Conservation (phyloP, 2,797 vertebrate species). For the Lutra lutra region DNA sequence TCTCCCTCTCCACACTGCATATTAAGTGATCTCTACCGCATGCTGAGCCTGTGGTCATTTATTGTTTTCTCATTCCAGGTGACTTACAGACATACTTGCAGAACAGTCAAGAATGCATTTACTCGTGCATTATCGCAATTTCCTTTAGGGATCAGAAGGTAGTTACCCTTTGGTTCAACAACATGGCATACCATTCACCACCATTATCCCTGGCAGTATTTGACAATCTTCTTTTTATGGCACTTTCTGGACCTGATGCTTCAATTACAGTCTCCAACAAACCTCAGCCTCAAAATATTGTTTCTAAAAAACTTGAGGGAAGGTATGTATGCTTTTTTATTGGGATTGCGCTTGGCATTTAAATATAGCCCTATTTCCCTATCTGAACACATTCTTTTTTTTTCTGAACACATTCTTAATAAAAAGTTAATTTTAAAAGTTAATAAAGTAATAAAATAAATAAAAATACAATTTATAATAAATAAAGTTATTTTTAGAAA, state of each 20-base stretch:
- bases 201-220: conserved; percentile 92
- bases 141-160: conserved; percentile 85
- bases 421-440: background rate
- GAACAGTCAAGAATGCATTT: conserved; percentile 92
- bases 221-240: conserved; percentile 92
- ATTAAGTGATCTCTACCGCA: background rate
- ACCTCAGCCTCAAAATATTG: conserved; percentile 91
- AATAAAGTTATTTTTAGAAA: background rate
- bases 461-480: background rate
- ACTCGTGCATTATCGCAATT: conserved; percentile 91
- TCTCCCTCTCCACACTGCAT: background rate
- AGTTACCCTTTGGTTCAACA: conserved; percentile 94
- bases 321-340: background rate
- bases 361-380: background rate
- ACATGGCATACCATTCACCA: conserved; percentile 94
- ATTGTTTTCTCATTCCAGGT: conserved; percentile 71
- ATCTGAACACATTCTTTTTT: background rate
- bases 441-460: background rate
- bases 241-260: conserved; percentile 90
- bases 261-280: conserved; percentile 93
- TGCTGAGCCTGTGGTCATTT: background rate
- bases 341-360: background rate
- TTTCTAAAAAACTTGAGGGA: fast-evolving
- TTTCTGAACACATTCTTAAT: background rate
- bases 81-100: conserved; percentile 91